phyloP scores from a whole-genome alignment of 2,113 vertebrate species.

The Taxidea taxus region DNA sequence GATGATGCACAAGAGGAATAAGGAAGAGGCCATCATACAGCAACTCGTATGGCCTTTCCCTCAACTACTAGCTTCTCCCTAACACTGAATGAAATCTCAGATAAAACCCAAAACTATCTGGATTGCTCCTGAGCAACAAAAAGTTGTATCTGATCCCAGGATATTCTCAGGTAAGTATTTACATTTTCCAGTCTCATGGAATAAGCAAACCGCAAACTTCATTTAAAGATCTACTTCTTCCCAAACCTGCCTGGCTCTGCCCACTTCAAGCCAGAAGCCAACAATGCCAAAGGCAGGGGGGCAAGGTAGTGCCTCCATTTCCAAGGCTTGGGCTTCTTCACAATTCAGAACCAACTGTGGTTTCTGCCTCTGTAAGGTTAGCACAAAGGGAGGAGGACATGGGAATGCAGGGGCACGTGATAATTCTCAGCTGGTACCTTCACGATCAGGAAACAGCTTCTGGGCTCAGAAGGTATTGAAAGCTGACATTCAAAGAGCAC shows the following conservation, averaged over 20 bases:
- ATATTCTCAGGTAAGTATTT: background rate
- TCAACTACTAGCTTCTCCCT: background rate
- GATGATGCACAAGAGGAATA: background rate
- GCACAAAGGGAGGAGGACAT: fast-evolving
- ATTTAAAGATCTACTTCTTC: background rate
- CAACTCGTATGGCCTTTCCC: background rate
- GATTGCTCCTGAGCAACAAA: background rate
- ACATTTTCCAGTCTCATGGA: background rate
- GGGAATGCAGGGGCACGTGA: fast-evolving
- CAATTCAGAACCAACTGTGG: fast-evolving
- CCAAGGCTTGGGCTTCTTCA: background rate
- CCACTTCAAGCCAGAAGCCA: background rate
- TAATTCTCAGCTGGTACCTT: background rate
- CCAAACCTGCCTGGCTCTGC: background rate
- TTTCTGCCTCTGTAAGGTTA: fast-evolving
- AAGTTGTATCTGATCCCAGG: background rate
- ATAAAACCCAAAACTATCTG: background rate
- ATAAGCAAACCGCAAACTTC: background rate
- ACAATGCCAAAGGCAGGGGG: background rate
- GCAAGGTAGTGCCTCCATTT: background rate
- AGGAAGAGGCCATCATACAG: fast-evolving
- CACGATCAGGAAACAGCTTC: background rate
- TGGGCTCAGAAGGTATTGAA: background rate
- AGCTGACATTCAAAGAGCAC: background rate
- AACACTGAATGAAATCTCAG: background rate